phyloP scores from a whole-genome alignment of 2,888 invertebrate genomes.

The Junonia oenone region DNA sequence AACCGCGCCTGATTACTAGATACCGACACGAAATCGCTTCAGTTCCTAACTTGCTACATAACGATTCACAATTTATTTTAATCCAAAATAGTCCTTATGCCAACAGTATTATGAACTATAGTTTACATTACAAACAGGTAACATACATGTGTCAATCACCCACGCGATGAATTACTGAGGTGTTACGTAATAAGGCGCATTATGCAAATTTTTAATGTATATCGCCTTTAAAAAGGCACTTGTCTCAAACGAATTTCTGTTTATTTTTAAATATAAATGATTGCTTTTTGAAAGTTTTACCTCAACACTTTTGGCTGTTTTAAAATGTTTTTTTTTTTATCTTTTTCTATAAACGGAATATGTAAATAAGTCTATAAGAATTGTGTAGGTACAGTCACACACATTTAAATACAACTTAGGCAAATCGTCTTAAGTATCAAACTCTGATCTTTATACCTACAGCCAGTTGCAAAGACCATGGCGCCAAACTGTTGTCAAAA shows the following conservation, averaged over 20 bases:
- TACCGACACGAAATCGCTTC: neutral
- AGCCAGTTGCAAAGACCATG: too few relatives aligned
- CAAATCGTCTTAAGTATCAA: too few relatives aligned
- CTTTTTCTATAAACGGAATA: too few relatives aligned
- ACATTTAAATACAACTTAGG: too few relatives aligned
- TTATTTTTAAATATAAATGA: neutral
- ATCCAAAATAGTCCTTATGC: neutral
- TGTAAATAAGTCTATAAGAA: too few relatives aligned
- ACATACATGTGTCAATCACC: slow-evolving; percentile 40
- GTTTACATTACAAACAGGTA: neutral
- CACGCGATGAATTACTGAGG: slow-evolving; percentile 33
- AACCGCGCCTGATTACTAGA: too few relatives aligned
- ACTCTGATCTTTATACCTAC: too few relatives aligned
- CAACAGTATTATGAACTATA: neutral
- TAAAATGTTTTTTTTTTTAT: too few relatives aligned
- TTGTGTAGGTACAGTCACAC: too few relatives aligned
- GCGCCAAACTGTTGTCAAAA: too few relatives aligned
- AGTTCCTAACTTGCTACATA: neutral
- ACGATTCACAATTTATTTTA: neutral
- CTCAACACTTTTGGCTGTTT: too few relatives aligned
- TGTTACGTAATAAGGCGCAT: slow-evolving; percentile 42
- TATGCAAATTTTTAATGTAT: slow-evolving; percentile 29
- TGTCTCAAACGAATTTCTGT: neutral
- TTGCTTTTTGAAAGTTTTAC: neutral
- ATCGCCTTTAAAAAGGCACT: slow-evolving; percentile 3